Evolutionary conservation across 2,888 invertebrate genomes (phyloP), one percentile per base, ranked within the genome.

Genomic region (Diarsia brunnea): DNA sequence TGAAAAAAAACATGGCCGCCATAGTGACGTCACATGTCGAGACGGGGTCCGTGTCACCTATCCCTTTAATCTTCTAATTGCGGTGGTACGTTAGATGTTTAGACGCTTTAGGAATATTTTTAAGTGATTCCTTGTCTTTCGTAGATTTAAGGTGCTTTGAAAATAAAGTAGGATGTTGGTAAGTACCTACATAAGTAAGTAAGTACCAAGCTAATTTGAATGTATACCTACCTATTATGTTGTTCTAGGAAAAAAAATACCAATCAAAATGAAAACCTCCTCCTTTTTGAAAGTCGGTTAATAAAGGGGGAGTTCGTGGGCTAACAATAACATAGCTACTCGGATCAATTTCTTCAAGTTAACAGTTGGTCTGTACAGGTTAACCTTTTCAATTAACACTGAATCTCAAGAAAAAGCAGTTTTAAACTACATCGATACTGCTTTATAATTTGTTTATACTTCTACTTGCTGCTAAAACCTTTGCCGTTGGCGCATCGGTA

Each of bases 11-110:
- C 60, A 94, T 95, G 95, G 95, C 94, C 81, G 89, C 90, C 88
- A 3, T 16, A 12, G 38, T 14, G 31, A 31, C 72, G 66, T 27
- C 71, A 89, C 86, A 84, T 84, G 82, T 80, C 80, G 81, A 73
- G 82, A 84, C 81, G 87, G 87, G 90, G 74, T 67, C 81, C 86
- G 87, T 89, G 88, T 89, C 92, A 93, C 89, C 90, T 92, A 65
- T 78, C 84, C 81, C 92, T 95, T 95, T 95, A 95, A 95, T 95
- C 94, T 93, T 91, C 93, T 93, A 88, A 95, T 95, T 94, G 91
- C 92, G 79, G 85, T 27, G 64, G 63, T 63, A 75, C 61, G 69
- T 69, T 73, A 47, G 31, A 76, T 55, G 55, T 64, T 64, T 19
- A 19, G 47, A 47, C 7, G 61, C 63, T 75, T 83, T 72, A 49